These are phyloP conservation scores for Typhlichthys eigenmanni DNA, from an alignment of 2,797 vertebrate species.

Conservation along the genomic window DNA sequence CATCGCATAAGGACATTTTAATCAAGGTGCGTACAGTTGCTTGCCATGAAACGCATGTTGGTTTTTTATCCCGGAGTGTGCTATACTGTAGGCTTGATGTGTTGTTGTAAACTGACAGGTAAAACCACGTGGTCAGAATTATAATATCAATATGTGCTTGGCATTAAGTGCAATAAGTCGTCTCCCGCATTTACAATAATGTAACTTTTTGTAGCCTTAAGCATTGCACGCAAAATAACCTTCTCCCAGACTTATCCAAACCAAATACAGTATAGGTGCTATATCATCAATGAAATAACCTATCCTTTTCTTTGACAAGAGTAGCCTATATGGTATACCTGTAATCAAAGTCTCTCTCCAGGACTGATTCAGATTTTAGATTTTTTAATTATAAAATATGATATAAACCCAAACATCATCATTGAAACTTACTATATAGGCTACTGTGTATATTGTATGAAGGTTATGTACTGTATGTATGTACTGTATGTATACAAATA, in stretches of 20 bases:
- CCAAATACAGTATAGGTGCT: not conserved
- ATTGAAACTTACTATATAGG: not conserved
- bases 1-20: slow-evolving; percentile 3
- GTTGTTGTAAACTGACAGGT: slow-evolving; percentile 17
- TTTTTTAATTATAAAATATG: too few species aligned
- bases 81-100: not conserved
- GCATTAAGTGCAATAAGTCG: not conserved
- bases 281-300: too few species aligned
- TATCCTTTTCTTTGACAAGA: not conserved
- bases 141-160: slow-evolving; percentile 1
- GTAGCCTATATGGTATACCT: too few species aligned
- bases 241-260: not conserved
- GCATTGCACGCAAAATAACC: too few species aligned
- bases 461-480: too few species aligned
- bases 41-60: not conserved
- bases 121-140: slow-evolving; percentile 48
- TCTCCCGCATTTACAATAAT: not conserved
- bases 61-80: not conserved
- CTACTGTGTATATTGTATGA: not conserved
- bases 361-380: too few species aligned
- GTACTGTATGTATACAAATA: too few species aligned
- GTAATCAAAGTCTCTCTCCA: too few species aligned
- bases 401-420: too few species aligned
- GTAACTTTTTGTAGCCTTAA: not conserved
- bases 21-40: slow-evolving; percentile 52